These are phyloP conservation scores for Polypedilum pembai DNA, from an alignment of 1,140 invertebrate species.

Conservation along the genomic window DNA sequence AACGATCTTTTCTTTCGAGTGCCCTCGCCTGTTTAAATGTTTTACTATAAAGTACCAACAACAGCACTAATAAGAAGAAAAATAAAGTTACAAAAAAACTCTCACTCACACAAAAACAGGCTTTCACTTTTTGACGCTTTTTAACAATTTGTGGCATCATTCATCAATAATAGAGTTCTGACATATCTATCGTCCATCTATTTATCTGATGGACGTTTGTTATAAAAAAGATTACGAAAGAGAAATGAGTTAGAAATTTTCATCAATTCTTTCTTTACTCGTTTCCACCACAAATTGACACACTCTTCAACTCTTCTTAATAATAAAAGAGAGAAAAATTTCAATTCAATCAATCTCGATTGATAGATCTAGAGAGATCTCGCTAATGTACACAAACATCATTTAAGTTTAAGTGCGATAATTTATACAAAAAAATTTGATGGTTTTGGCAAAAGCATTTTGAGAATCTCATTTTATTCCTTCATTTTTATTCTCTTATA, in stretches of 20 bases:
- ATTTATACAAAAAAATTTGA: background rate
- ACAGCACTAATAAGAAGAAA: background rate
- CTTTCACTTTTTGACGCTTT: constrained; percentile 17
- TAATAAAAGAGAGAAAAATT: background rate
- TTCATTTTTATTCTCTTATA: background rate
- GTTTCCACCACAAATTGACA: background rate
- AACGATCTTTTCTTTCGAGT: too few relatives aligned
- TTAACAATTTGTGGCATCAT: background rate
- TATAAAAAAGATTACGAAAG: background rate
- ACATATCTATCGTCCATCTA: background rate
- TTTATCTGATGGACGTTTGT: background rate
- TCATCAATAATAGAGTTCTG: constrained; percentile 2
- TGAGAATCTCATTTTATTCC: background rate
- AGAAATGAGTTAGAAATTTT: background rate
- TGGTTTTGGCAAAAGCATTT: background rate
- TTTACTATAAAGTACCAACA: too few relatives aligned
- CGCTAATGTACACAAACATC: background rate
- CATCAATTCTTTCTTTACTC: too few relatives aligned
- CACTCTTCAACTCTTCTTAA: background rate
- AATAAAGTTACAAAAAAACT: background rate
- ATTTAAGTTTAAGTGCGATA: background rate
- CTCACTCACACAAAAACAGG: background rate
- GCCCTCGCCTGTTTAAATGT: too few relatives aligned
- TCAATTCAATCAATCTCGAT: background rate
- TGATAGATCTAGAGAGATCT: background rate